Conservation (phyloP, 2,888 invertebrate genomes). For the Orchestes rusci region DNA sequence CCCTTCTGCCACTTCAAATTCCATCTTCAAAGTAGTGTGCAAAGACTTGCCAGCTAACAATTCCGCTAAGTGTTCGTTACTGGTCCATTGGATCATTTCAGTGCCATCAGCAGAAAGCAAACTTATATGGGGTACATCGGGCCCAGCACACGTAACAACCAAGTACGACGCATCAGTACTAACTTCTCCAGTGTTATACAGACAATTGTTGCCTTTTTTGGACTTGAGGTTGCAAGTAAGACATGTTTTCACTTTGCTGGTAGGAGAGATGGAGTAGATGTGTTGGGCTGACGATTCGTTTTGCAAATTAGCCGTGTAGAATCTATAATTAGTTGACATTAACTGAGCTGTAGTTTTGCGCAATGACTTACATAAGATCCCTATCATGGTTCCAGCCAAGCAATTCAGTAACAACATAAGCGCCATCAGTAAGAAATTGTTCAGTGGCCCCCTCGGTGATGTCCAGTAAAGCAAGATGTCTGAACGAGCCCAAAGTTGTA, state of each 20-base stretch:
- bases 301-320: conserved; percentile 75
- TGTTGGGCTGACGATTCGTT: conserved; percentile 73
- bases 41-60: conserved; percentile 46
- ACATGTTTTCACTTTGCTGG: conserved; percentile 53
- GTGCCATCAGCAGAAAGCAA: conserved; percentile 50
- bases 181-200: conserved; percentile 63
- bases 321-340: conserved; percentile 50
- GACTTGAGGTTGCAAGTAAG: conserved; percentile 64
- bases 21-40: conserved; percentile 54
- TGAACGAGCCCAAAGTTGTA: conserved; percentile 51
- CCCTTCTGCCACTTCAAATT: conserved; percentile 58
- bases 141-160: conserved; percentile 75
- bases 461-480: conserved; percentile 56
- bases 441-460: conserved; percentile 39
- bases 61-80: conserved; percentile 51
- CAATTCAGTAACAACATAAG: conserved; percentile 66
- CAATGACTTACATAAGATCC: conserved; percentile 56
- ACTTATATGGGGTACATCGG: conserved; percentile 67
- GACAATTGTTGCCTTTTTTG: conserved; percentile 49
- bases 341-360: background rate
- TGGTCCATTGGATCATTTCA: conserved; percentile 55
- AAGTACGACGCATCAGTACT: conserved; percentile 62
- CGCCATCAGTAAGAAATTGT: conserved; percentile 52
- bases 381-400: conserved; percentile 60
- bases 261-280: conserved; percentile 62